phyloP scores from a whole-genome alignment of 2,888 invertebrate species.

The Morpho achilles region DNA sequence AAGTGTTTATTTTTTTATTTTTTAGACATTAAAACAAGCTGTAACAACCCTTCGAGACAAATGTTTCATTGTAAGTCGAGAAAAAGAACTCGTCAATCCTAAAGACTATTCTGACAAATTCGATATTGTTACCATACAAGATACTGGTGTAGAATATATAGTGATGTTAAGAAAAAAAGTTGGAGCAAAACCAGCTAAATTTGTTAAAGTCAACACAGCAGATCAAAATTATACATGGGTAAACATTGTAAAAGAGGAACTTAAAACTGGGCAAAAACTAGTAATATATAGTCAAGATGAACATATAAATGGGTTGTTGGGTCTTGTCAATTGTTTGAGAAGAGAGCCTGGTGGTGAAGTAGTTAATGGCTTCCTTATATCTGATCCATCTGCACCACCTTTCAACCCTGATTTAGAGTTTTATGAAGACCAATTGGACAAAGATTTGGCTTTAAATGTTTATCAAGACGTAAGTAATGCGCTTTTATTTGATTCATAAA shows the following conservation, averaged over 20 bases:
- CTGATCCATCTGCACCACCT: conserved; percentile 81
- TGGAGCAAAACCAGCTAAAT: conserved; percentile 63
- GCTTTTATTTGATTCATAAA: too few relatives aligned
- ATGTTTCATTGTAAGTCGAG: conserved; percentile 81
- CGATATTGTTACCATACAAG: conserved; percentile 70
- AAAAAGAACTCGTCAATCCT: conserved; percentile 68
- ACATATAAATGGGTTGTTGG: conserved; percentile 87
- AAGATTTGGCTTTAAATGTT: conserved; percentile 90
- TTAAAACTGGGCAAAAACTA: conserved; percentile 69
- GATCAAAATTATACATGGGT: conserved; percentile 75
- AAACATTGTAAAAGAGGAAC: conserved; percentile 64
- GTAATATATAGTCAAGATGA: conserved; percentile 84
- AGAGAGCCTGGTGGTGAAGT: conserved; percentile 87
- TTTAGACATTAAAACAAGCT: conserved; percentile 65
- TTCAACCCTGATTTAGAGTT: conserved; percentile 83
- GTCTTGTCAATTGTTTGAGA: conserved; percentile 92
- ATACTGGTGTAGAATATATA: conserved; percentile 71
- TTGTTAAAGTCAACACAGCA: conserved; percentile 60
- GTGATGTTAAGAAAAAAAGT: conserved; percentile 74
- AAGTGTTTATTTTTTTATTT: not conserved
- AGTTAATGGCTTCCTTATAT: conserved; percentile 81
- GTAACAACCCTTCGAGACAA: conserved; percentile 73
- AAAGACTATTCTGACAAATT: conserved; percentile 59
- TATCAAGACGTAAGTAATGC: conserved; percentile 74
- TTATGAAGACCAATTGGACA: conserved; percentile 82